phyloP scores from a whole-genome alignment of 2,888 invertebrate genomes.

The Drosophila putrida region DNA sequence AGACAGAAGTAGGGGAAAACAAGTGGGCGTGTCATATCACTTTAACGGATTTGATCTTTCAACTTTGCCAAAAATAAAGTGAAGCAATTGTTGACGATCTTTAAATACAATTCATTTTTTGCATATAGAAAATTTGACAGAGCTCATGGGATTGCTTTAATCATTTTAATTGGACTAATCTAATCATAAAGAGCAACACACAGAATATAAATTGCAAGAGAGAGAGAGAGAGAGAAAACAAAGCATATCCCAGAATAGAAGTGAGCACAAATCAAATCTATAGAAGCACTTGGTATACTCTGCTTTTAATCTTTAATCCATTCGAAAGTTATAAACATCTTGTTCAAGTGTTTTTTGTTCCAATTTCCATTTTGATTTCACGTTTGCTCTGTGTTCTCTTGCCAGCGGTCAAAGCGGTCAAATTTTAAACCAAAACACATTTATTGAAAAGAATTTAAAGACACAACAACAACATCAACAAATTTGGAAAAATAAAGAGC shows the following conservation, averaged over 20 bases:
- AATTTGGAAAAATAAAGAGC: neutral
- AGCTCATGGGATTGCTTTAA: slow-evolving; percentile 39
- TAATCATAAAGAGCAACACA: slow-evolving; percentile 49
- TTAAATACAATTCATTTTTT: slow-evolving; percentile 2
- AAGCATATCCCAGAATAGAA: slow-evolving; percentile 31
- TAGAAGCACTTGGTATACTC: slow-evolving; percentile 22
- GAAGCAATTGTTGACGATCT: slow-evolving; percentile 17
- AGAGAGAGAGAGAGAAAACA: neutral
- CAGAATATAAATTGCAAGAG: neutral
- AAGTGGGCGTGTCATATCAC: slow-evolving; percentile 44
- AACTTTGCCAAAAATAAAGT: slow-evolving; percentile 48
- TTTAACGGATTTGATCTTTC: slow-evolving; percentile 70
- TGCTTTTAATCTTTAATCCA: slow-evolving; percentile 40
- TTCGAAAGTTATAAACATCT: slow-evolving; percentile 42
- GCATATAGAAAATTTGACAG: slow-evolving; percentile 10
- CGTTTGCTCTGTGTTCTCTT: neutral
- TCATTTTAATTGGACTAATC: slow-evolving; percentile 67
- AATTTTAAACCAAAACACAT: slow-evolving; percentile 23
- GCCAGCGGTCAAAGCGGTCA: slow-evolving; percentile 77
- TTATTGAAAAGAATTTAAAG: slow-evolving; percentile 28
- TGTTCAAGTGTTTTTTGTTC: slow-evolving; percentile 30
- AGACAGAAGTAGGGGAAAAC: slow-evolving; percentile 20
- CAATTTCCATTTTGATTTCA: slow-evolving; percentile 11
- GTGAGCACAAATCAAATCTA: slow-evolving; percentile 11
- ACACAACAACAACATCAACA: slow-evolving; percentile 10